Conservation (phyloP, 2,888 invertebrate genomes). For the Caenorhabditis becei region DNA sequence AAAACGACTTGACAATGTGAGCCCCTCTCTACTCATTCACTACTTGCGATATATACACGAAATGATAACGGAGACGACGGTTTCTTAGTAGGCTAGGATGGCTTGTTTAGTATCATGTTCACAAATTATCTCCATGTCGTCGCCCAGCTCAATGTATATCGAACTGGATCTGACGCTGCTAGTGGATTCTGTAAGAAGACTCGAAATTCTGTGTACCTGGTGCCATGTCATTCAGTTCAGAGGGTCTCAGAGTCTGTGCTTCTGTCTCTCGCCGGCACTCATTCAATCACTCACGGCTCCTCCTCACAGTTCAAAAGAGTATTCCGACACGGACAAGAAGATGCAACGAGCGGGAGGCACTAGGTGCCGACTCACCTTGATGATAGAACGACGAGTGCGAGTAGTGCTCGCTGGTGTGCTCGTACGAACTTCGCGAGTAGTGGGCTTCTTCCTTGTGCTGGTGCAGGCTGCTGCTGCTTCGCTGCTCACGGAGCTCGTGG, state of each 20-base stretch:
- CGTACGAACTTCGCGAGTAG: slow-evolving; percentile 42
- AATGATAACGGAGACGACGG: slow-evolving; percentile 25
- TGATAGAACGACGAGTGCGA: slow-evolving; percentile 50
- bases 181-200: slow-evolving; percentile 54
- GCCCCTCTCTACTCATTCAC: slow-evolving; percentile 56
- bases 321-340: slow-evolving; percentile 50
- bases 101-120: slow-evolving; percentile 52
- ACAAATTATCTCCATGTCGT: slow-evolving; percentile 64
- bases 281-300: slow-evolving; percentile 7
- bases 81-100: slow-evolving; percentile 49
- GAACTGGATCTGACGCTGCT: slow-evolving; percentile 55
- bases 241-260: slow-evolving; percentile 25
- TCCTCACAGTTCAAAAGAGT: slow-evolving; percentile 45
- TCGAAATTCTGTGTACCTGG: slow-evolving; percentile 45
- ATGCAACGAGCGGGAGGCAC: slow-evolving; percentile 52
- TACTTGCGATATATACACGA: slow-evolving; percentile 37
- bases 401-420: slow-evolving; percentile 51
- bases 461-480: slow-evolving; percentile 30
- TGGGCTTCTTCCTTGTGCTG: slow-evolving; percentile 39
- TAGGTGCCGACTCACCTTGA: slow-evolving; percentile 48
- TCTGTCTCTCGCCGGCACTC: slow-evolving; percentile 32
- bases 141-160: slow-evolving; percentile 64
- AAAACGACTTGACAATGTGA: slow-evolving; percentile 55
- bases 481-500: slow-evolving; percentile 28
- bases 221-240: slow-evolving; percentile 19